These are phyloP conservation scores for Suricata suricatta DNA, from an alignment of 2,113 vertebrate genomes.

Conservation along the genomic window DNA sequence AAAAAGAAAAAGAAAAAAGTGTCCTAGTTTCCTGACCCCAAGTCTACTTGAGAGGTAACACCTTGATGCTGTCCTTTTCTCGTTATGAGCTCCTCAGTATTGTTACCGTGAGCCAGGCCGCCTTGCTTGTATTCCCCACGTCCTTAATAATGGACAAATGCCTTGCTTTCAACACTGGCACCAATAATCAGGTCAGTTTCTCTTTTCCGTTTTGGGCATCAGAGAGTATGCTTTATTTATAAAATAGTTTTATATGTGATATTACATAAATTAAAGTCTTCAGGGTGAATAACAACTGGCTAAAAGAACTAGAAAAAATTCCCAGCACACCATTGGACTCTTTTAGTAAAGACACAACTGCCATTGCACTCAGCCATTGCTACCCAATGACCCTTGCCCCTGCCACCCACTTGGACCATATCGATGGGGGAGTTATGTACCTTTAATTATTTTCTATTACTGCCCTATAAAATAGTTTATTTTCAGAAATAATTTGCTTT, in stretches of 20 bases:
- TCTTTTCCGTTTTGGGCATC: neutral
- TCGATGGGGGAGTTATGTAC: neutral
- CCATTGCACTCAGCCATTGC: neutral
- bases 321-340: neutral
- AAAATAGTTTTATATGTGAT: neutral
- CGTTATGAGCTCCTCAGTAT: neutral
- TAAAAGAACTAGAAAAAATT: neutral
- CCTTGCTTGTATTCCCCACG: too few species aligned
- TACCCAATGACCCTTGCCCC: accelerated
- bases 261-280: neutral
- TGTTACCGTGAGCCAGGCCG: accelerated
- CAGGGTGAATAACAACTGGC: neutral
- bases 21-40: neutral
- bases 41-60: neutral
- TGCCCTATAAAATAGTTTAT: neutral
- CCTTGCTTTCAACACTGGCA: neutral
- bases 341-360: neutral
- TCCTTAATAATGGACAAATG: neutral
- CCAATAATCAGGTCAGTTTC: neutral
- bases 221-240: neutral
- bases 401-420: neutral
- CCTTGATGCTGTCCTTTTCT: neutral
- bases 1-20: neutral
- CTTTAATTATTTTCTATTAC: neutral
- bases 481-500: neutral